Evolutionary conservation across 2,888 invertebrate genomes (phyloP), one percentile per base, ranked within the genome.

Genomic region (Yponomeuta plumbellus): DNA sequence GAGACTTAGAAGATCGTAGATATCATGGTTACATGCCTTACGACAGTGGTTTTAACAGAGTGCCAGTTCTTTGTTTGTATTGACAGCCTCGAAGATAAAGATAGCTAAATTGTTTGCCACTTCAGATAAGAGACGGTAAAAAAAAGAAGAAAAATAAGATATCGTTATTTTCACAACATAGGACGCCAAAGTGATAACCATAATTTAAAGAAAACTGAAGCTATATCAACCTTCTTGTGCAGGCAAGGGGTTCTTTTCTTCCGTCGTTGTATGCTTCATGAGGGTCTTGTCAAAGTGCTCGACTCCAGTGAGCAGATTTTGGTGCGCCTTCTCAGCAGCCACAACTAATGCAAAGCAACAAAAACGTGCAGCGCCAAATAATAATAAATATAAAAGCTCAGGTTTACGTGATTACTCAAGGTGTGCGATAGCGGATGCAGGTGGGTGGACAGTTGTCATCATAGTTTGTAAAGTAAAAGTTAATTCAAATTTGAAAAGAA

Each of bases 211-310:
- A 69, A 69, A 57, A 61, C 20, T 26, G 62, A 66, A 63, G 65
- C 62, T 11, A 13, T 21, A 34, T 23, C 34, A 92, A 94, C 94
- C 94, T 94, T 95, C 93, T 77, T 94, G 92, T 72, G 94, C 94
- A 67, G 96, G 96, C 78, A 96, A 92, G 63, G 93, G 88, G 76
- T 94, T 94, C 91, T 96, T 96, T 88, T 95, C 96, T 75, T 93
- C 91, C 11, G 95, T 95, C 69, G 93, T 92, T 2, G 95, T 92
- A 80, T 94, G 95, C 80, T 94, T 95, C 94, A 95, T 94, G 74
- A 94, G 92, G 64, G 92, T 87, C 89, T 94, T 94, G 90, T 95
- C 94, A 78, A 95, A 95, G 74, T 93, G 93, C 79, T 95, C 95
- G 67, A 95, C 94, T 71, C 95, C 95, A 66, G 93, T 94, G 80